Evolutionary conservation across 2,113 vertebrate genomes (phyloP).

Genomic region (Myxocyprinus asiaticus): DNA sequence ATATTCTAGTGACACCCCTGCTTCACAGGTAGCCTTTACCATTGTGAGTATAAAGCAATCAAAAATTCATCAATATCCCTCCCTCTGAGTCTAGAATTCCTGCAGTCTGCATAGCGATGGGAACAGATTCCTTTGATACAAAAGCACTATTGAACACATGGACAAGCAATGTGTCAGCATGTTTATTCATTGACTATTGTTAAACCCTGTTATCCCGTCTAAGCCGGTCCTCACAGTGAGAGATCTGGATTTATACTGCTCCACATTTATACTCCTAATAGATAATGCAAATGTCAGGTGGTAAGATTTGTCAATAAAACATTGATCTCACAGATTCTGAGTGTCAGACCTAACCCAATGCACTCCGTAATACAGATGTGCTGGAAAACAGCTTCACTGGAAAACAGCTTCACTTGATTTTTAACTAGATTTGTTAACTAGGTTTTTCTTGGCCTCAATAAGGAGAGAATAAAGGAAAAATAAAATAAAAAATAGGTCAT

Average conservation of each 20-base stretch:
- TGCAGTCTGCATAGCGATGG: not conserved
- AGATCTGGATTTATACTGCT: constrained; percentile 10
- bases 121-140: not conserved
- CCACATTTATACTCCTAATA: not conserved
- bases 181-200: constrained; percentile 20
- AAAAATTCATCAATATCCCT: constrained; percentile 8
- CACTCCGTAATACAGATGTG: not conserved
- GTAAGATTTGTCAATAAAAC: not conserved
- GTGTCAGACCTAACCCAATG: not conserved
- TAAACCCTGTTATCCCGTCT: constrained; percentile 5
- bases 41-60: not conserved
- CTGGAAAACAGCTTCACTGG: too few species aligned
- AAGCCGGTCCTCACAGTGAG: not conserved
- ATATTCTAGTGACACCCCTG: too few species aligned
- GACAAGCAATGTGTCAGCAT: constrained; percentile 9
- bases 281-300: not conserved
- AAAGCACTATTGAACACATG: constrained; percentile 9
- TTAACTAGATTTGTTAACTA: too few species aligned
- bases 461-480: not conserved
- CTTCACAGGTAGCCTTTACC: too few species aligned
- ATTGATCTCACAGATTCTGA: not conserved
- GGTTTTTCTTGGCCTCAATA: too few species aligned
- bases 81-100: not conserved
- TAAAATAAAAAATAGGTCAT: too few species aligned
- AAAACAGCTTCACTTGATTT: too few species aligned